phyloP scores from a whole-genome alignment of 2,797 vertebrate genomes.

The Rhinogobio ventralis region DNA sequence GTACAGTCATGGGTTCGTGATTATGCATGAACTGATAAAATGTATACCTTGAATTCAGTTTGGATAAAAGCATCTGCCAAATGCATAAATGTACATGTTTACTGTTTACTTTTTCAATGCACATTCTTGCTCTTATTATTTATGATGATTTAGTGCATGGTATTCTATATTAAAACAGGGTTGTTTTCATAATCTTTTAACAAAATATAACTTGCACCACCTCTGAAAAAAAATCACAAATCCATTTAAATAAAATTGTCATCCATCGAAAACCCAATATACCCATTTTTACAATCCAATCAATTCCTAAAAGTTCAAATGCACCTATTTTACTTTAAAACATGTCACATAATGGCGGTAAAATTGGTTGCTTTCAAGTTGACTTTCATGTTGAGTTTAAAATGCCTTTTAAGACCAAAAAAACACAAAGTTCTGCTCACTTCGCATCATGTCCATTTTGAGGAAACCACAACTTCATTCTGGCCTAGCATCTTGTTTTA shows the following conservation, averaged over 20 bases:
- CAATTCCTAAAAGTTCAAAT: not conserved
- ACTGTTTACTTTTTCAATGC: not conserved
- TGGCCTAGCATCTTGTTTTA: constrained; percentile 39
- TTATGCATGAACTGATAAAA: not conserved
- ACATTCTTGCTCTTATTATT: not conserved
- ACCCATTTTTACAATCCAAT: not conserved
- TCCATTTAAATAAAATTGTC: not conserved
- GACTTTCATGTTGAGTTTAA: constrained; percentile 23
- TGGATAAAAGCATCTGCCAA: constrained; percentile 11
- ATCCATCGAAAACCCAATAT: not conserved
- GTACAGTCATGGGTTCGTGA: not conserved
- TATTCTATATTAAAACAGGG: not conserved
- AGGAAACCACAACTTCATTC: constrained; percentile 9
- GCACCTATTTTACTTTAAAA: not conserved
- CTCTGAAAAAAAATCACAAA: not conserved
- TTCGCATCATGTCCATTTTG: not conserved
- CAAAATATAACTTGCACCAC: not conserved
- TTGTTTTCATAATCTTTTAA: not conserved
- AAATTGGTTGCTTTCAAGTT: not conserved
- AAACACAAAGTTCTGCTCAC: not conserved
- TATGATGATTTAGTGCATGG: not conserved
- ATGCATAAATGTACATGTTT: not conserved
- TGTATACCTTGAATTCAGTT: not conserved
- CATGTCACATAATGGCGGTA: not conserved
- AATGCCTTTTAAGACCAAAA: not conserved